Percentiles rank a stretch among this genome's conserved stretches.
Conservation (phyloP, 1,140 invertebrate species). For the Aphidius gifuensis region DNA sequence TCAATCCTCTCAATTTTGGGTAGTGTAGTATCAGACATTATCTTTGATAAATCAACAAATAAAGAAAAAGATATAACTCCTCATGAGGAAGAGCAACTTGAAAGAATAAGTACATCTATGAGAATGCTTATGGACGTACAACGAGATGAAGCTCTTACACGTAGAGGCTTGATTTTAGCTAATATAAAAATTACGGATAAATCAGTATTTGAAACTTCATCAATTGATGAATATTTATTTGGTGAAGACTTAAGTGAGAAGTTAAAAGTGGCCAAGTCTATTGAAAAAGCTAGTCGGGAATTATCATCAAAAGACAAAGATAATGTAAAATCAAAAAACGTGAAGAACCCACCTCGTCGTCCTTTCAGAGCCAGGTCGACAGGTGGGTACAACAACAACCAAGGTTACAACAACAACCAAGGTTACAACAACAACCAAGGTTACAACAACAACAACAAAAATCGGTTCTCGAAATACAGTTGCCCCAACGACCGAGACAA, state of each 20-base stretch:
- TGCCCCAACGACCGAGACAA: too few species aligned
- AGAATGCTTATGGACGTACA: conserved; percentile 29
- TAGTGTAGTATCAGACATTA: conserved; percentile 1
- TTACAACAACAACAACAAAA: too few species aligned
- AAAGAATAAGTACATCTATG: conserved; percentile 20
- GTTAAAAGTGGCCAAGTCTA: conserved; percentile 19
- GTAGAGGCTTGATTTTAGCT: conserved; percentile 25
- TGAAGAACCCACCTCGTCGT: background rate
- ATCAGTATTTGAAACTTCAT: conserved; percentile 13
- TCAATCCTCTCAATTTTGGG: conserved; percentile 4
- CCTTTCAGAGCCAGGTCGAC: background rate
- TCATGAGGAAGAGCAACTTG: conserved; percentile 1
- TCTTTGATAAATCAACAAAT: background rate
- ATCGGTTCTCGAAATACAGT: too few species aligned
- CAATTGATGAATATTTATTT: conserved; percentile 25
- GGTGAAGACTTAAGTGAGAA: too few species aligned
- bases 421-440: too few species aligned
- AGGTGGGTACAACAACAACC: background rate
- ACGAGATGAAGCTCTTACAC: conserved; percentile 29
- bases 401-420: too few species aligned
- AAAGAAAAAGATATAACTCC: background rate
- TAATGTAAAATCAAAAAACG: conserved; percentile 13
- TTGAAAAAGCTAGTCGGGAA: conserved; percentile 17
- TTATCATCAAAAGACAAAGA: conserved; percentile 12
- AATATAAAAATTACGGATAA: conserved; percentile 23